Base-by-base conservation (phyloP, 2,113 vertebrate species). In the Ploceus nigricollis region DNA sequence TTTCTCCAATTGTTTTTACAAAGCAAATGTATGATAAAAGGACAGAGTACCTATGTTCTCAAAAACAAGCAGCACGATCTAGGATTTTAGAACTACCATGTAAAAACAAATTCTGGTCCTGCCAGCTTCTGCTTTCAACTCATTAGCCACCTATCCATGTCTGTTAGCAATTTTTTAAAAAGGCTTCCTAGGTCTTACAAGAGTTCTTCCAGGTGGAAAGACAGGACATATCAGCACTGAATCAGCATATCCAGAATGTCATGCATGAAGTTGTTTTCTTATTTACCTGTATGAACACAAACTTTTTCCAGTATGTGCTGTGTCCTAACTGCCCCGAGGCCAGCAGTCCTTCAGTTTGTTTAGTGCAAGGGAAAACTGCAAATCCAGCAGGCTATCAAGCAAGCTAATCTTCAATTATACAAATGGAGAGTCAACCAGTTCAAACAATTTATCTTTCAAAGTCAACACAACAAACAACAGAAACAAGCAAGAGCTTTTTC, bases 361-460 rank as follows among this genome's bases (percentile, higher is more conserved):
- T 79, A 79, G 48, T 48, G 37, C 39, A 51, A 89, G 47, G 48
- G 77, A 84, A 95, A 94, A 87, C 65, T 95, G 81, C 70, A 92
- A 93, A 87, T 82, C 77, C 61, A 89, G 42, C 77, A 87, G 53
- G 77, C 77, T 94, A 71, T 68, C 61, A 79, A 65, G 73, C 47
- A 96, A 78, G 61, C 53, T 72, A 24, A 96, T 68, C 81, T 89
- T 84, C 81, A 82, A 1, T 79, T 93, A 82, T 31, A 92, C 51
- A 89, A 95, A 82, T 0, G 3, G 15, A 73, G 88, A 91, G 56
- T 70, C 90, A 89, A 93, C 31, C 80, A 79, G 64, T 92, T 94
- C 80, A 84, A 94, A 84, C 69, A 60, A 87, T 79, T 94, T 85
- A 18, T 94, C 83, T 76, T 87, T 95, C 93, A 81, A 91, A 95